phyloP scores from a whole-genome alignment of 2,888 invertebrate species.

The Agriopis leucophaearia region DNA sequence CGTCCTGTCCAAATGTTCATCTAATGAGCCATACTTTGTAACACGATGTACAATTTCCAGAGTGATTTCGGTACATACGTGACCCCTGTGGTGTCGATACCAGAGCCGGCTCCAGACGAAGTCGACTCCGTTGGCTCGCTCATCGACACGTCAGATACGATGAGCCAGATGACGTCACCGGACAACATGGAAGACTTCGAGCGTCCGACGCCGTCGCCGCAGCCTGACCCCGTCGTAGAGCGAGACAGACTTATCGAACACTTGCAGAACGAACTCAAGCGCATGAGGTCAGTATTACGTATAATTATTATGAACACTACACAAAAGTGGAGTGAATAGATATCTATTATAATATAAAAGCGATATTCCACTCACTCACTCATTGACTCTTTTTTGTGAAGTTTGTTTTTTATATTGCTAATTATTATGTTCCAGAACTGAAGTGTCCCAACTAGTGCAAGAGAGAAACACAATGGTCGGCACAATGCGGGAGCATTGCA shows the following conservation, averaged over 20 bases:
- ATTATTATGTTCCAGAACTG: constrained; percentile 55
- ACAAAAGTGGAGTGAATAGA: too few relatives aligned
- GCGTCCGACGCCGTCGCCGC: constrained; percentile 71
- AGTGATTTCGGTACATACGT: constrained; percentile 97
- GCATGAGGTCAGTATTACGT: constrained; percentile 86
- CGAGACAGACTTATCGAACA: constrained; percentile 93
- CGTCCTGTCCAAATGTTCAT: background rate
- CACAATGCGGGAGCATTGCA: constrained; percentile 77
- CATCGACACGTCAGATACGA: constrained; percentile 89
- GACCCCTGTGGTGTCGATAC: constrained; percentile 96
- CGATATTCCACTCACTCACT: too few relatives aligned
- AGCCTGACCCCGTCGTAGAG: constrained; percentile 83
- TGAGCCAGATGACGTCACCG: constrained; percentile 76
- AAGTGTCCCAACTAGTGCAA: constrained; percentile 75
- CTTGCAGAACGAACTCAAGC: constrained; percentile 91
- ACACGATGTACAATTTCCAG: constrained; percentile 70
- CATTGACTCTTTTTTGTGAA: too few relatives aligned
- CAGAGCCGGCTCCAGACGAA: constrained; percentile 88
- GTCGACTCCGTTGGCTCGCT: constrained; percentile 87
- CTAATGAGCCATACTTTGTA: background rate
- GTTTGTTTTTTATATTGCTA: too few relatives aligned
- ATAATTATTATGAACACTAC: too few relatives aligned
- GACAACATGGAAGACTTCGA: constrained; percentile 68
- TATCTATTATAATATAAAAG: too few relatives aligned
- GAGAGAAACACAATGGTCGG: constrained; percentile 75